Conservation (phyloP, 1,140 invertebrate species). For the Kradibia gibbosae region DNA sequence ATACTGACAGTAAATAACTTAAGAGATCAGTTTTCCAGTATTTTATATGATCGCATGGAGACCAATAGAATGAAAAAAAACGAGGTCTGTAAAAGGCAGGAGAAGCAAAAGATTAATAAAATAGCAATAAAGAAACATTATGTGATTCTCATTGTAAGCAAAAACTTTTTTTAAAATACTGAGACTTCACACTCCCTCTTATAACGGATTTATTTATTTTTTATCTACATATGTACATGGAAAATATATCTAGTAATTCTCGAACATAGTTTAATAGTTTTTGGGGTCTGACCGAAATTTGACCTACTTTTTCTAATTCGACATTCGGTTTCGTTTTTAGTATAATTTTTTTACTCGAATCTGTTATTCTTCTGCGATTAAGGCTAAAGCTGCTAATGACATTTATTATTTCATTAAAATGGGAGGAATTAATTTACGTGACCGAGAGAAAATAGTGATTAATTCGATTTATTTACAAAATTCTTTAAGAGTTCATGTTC, state of each 20-base stretch:
- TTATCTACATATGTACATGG: not conserved
- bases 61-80: not conserved
- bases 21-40: not conserved
- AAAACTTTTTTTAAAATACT: constrained; percentile 5
- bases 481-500: not conserved
- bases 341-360: not conserved
- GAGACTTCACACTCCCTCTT: not conserved
- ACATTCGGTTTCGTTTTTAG: not conserved
- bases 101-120: too few relatives aligned
- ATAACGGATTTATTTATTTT: not conserved
- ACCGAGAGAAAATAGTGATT: not conserved
- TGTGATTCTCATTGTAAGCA: not conserved
- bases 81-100: not conserved
- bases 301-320: not conserved
- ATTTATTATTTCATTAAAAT: not conserved
- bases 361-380: not conserved
- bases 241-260: too few relatives aligned
- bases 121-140: not conserved
- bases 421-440: not conserved
- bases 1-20: not conserved
- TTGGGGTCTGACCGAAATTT: not conserved
- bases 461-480: not conserved
- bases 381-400: not conserved
- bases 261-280: not conserved
- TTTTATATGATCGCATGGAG: not conserved